A percentile compares a stretch with the other conserved stretches of the same genome.
phyloP scores from a whole-genome alignment of 2,797 vertebrate genomes.

The Nyctalus aviator region DNA sequence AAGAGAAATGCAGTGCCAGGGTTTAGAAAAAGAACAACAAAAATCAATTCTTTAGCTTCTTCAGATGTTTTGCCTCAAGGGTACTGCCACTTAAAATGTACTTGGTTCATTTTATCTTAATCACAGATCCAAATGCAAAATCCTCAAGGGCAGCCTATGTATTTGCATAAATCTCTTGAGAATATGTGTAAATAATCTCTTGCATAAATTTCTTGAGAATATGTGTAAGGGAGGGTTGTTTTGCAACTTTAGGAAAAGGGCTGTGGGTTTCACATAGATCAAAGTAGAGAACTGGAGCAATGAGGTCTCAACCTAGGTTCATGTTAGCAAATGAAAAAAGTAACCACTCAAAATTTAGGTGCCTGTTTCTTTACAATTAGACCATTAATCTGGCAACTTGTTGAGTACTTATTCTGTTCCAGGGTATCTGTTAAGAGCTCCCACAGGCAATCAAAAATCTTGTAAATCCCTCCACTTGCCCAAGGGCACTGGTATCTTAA shows the following conservation, averaged over 20 bases:
- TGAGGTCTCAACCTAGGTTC: not conserved
- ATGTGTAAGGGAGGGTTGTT: not conserved
- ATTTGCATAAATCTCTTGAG: conserved; percentile 41
- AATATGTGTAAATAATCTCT: conserved; percentile 18
- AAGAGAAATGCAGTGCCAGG: not conserved
- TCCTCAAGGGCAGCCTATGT: not conserved
- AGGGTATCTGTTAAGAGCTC: not conserved
- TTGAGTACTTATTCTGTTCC: not conserved
- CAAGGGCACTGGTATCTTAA: not conserved
- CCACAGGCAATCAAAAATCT: not conserved
- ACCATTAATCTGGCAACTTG: not conserved
- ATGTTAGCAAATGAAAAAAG: not conserved
- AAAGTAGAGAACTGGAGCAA: not conserved
- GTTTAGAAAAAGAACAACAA: not conserved
- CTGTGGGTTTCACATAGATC: not conserved
- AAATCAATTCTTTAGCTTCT: not conserved
- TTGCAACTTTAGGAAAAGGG: not conserved
- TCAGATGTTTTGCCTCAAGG: not conserved
- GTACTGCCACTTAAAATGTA: not conserved
- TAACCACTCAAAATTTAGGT: not conserved
- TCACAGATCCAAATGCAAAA: conserved; percentile 24
- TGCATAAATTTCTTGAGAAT: conserved; percentile 21
- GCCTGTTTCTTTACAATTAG: too few species aligned
- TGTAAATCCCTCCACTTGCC: not conserved
- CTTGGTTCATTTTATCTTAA: conserved; percentile 24